Conservation (phyloP, 2,797 vertebrate species). For the Chaetodon trifasciatus region DNA sequence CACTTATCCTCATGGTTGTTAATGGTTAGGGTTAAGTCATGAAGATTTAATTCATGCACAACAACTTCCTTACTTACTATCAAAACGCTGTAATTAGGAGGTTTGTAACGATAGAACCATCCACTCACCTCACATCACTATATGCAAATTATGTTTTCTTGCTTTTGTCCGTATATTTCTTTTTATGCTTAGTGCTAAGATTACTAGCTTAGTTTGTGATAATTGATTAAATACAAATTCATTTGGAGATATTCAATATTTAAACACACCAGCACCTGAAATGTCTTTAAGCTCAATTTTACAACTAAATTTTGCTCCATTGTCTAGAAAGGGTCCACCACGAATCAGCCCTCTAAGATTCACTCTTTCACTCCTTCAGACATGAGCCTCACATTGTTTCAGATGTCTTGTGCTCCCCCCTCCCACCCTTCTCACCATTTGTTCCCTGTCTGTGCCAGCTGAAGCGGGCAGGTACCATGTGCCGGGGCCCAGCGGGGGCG, state of each 20-base stretch:
- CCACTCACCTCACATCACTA: no score
- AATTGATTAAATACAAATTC: background rate
- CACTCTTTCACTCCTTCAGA: background rate
- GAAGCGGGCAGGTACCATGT: constrained; percentile 90
- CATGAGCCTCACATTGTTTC: background rate
- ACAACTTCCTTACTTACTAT: no score
- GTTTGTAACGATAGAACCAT: no score
- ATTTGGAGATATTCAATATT: background rate
- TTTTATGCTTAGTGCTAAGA: background rate
- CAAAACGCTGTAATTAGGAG: no score
- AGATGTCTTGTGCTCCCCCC: background rate
- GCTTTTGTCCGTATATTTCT: background rate
- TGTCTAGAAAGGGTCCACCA: background rate
- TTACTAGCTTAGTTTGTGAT: background rate
- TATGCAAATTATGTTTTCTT: no score
- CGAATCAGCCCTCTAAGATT: background rate
- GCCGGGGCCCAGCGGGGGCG: constrained; percentile 88
- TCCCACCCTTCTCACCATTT: background rate
- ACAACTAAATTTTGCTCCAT: background rate
- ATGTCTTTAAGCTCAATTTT: background rate
- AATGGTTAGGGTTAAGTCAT: no score
- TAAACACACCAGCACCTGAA: background rate
- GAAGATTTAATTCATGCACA: no score
- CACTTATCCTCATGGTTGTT: no score
- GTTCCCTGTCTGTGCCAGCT: constrained; percentile 78